phyloP scores from a whole-genome alignment of 2,797 vertebrate genomes.

The Cossypha polioptera region DNA sequence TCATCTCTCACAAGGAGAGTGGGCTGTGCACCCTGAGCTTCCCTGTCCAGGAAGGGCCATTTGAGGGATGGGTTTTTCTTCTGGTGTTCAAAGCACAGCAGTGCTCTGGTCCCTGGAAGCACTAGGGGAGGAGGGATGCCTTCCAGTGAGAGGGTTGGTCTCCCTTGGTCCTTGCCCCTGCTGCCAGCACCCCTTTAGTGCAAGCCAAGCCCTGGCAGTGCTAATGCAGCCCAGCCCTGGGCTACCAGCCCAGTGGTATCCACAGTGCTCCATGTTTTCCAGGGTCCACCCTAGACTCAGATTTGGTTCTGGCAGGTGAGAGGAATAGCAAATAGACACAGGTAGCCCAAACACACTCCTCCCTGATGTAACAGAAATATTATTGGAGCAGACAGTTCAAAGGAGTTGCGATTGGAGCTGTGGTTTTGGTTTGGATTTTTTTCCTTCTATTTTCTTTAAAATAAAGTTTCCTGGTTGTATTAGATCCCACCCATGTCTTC shows the following conservation, averaged over 20 bases:
- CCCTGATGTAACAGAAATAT: not conserved
- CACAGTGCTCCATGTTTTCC: fast-evolving
- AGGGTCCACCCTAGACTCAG: not conserved
- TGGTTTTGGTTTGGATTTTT: not conserved
- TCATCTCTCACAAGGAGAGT: not conserved
- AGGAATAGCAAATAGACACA: not conserved
- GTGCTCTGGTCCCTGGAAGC: not conserved
- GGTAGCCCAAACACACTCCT: not conserved
- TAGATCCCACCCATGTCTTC: not conserved
- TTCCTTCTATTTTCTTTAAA: not conserved
- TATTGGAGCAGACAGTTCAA: not conserved
- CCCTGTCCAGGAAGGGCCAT: not conserved
- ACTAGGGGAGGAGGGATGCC: not conserved
- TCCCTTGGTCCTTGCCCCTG: not conserved
- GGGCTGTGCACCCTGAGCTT: not conserved
- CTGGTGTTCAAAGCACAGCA: not conserved
- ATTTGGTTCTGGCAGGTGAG: not conserved
- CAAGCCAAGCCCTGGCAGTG: not conserved
- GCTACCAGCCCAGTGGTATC: fast-evolving
- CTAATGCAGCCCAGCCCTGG: not conserved
- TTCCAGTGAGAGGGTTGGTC: not conserved
- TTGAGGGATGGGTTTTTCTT: not conserved
- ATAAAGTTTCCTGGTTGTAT: not conserved
- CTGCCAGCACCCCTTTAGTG: not conserved
- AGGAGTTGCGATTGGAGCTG: not conserved